Percentiles rank a stretch among this genome's conserved stretches.
Evolutionary conservation across 2,888 invertebrate genomes (phyloP).

Genomic region (Synergus umbraculus): DNA sequence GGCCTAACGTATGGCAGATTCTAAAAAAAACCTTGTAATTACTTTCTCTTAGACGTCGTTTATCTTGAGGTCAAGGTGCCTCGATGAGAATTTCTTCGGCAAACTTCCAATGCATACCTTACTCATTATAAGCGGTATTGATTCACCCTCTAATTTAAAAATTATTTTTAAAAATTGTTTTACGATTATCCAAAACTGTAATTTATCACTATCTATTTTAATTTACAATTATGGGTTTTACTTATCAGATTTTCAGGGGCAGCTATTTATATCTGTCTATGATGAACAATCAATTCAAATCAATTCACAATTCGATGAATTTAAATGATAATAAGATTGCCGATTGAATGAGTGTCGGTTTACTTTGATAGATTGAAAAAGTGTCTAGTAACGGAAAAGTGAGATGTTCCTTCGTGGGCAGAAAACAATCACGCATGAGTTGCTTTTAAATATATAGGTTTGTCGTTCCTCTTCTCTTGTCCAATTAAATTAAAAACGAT

Average conservation of each 20-base stretch:
- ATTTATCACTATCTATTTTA: no score
- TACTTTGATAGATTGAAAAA: conserved; percentile 8
- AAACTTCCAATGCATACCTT: conserved; percentile 43
- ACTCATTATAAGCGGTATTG: conserved; percentile 32
- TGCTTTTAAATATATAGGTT: neutral
- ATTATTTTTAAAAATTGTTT: neutral
- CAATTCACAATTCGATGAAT: neutral
- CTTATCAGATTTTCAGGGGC: no score
- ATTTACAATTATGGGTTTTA: no score
- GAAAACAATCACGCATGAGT: conserved; percentile 25
- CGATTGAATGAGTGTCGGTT: neutral
- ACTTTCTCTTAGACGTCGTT: conserved; percentile 52
- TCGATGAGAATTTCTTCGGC: conserved; percentile 47
- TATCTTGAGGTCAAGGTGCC: conserved; percentile 51
- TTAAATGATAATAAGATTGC: neutral
- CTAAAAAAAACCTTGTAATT: conserved; percentile 50
- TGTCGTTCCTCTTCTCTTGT: neutral
- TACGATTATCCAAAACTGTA: neutral
- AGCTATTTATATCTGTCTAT: neutral
- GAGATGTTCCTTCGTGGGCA: conserved; percentile 2
- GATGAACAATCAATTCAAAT: neutral
- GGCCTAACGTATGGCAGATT: conserved; percentile 42
- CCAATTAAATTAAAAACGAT: conserved; percentile 15
- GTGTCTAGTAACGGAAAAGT: conserved; percentile 1
- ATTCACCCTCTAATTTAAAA: neutral